These are phyloP conservation scores for Rissa tridactyla DNA, from an alignment of 2,113 vertebrate species.

Conservation along the genomic window DNA sequence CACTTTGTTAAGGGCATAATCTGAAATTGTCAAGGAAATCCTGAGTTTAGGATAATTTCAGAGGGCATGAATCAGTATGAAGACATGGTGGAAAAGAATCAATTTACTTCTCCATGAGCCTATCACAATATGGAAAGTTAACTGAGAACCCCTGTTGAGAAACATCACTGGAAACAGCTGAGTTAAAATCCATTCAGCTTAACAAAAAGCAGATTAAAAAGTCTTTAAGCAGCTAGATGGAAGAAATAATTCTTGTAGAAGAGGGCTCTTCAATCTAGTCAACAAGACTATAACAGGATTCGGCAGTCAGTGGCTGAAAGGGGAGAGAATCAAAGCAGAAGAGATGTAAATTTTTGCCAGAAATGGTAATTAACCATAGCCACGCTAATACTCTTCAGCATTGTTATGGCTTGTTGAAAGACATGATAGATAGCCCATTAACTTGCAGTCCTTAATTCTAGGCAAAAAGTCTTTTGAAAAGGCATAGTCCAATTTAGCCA, in stretches of 20 bases:
- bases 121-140: not conserved
- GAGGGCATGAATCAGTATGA: not conserved
- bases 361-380: not conserved
- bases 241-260: not conserved
- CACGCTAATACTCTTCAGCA: not conserved
- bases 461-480: slow-evolving; percentile 8
- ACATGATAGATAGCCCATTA: not conserved
- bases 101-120: not conserved
- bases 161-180: not conserved
- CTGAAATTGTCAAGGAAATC: not conserved
- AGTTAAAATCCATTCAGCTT: slow-evolving; percentile 19
- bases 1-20: not conserved
- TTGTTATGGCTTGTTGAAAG: slow-evolving; percentile 21
- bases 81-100: not conserved
- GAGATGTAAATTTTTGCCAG: slow-evolving; percentile 10
- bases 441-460: not conserved
- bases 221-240: slow-evolving; percentile 4
- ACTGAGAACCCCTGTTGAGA: not conserved
- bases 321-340: not conserved
- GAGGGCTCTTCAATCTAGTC: not conserved
- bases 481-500: slow-evolving; percentile 4
- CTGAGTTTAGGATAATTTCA: not conserved
- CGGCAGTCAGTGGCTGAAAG: not conserved
- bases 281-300: not conserved
- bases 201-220: slow-evolving; percentile 43